phyloP scores from a whole-genome alignment of 2,888 invertebrate genomes.

The Hydroisotoma schaefferi region DNA sequence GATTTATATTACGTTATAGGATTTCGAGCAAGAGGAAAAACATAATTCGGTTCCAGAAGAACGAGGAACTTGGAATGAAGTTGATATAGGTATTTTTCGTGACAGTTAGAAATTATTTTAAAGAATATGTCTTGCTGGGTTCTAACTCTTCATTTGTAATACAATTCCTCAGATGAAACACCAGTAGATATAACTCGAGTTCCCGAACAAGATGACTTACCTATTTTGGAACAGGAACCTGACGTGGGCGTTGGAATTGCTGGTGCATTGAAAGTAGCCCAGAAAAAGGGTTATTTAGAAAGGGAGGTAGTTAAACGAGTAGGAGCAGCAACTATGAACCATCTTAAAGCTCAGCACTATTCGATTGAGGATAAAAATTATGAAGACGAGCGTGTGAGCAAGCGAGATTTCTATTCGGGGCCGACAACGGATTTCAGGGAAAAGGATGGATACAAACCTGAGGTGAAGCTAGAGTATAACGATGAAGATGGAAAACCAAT shows the following conservation, averaged over 20 bases:
- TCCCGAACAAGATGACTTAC: conserved; percentile 56
- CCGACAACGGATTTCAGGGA: conserved; percentile 90
- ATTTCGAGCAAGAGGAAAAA: conserved; percentile 56
- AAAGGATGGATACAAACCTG: conserved; percentile 83
- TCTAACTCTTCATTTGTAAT: not conserved
- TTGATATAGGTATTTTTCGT: conserved; percentile 59
- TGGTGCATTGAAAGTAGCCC: conserved; percentile 82
- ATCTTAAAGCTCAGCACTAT: conserved; percentile 74
- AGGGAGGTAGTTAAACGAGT: conserved; percentile 68
- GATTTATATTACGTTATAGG: conserved; percentile 51
- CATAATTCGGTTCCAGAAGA: conserved; percentile 54
- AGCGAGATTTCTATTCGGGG: conserved; percentile 70
- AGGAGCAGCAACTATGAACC: conserved; percentile 65
- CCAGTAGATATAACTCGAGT: conserved; percentile 55
- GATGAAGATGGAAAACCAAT: conserved; percentile 92
- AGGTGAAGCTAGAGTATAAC: conserved; percentile 92
- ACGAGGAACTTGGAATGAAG: conserved; percentile 77
- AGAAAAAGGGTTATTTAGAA: conserved; percentile 91
- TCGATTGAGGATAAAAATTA: conserved; percentile 74
- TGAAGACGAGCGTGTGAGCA: conserved; percentile 70
- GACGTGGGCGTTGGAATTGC: conserved; percentile 86
- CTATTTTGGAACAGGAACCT: conserved; percentile 87
- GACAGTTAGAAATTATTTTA: not conserved
- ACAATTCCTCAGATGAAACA: conserved; percentile 49
- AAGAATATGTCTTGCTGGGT: not conserved